phyloP scores from a whole-genome alignment of 2,797 vertebrate species.

The Liasis olivaceus region DNA sequence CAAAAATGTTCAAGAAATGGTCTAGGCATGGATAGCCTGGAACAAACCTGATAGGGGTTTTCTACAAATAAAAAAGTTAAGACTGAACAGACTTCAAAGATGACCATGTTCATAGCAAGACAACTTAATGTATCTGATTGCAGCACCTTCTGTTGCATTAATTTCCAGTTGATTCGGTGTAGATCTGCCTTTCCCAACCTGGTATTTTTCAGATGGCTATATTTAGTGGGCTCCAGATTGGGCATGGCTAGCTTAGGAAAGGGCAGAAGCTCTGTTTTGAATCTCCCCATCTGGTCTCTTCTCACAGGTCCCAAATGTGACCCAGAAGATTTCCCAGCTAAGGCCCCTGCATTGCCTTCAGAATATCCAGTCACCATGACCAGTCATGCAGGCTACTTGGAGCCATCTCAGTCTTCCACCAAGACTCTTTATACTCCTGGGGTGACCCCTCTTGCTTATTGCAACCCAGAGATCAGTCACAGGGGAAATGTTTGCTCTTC shows the following conservation, averaged over 20 bases:
- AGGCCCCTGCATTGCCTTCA: background rate
- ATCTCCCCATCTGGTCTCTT: background rate
- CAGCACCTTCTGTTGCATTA: background rate
- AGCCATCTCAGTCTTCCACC: background rate
- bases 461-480: constrained; percentile 39
- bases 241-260: background rate
- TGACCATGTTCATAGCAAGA: background rate
- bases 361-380: background rate
- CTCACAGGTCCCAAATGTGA: constrained; percentile 24
- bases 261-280: background rate
- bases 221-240: background rate
- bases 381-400: background rate
- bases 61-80: background rate
- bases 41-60: background rate
- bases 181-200: background rate
- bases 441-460: constrained; percentile 79
- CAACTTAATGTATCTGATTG: background rate
- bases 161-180: background rate
- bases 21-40: background rate
- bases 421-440: constrained; percentile 42
- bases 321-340: background rate
- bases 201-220: background rate
- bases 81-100: background rate
- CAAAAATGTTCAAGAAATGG: background rate
- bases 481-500: constrained; percentile 45